Conservation (phyloP, 2,797 vertebrate genomes). For the Tenualosa thibaudeaui region DNA sequence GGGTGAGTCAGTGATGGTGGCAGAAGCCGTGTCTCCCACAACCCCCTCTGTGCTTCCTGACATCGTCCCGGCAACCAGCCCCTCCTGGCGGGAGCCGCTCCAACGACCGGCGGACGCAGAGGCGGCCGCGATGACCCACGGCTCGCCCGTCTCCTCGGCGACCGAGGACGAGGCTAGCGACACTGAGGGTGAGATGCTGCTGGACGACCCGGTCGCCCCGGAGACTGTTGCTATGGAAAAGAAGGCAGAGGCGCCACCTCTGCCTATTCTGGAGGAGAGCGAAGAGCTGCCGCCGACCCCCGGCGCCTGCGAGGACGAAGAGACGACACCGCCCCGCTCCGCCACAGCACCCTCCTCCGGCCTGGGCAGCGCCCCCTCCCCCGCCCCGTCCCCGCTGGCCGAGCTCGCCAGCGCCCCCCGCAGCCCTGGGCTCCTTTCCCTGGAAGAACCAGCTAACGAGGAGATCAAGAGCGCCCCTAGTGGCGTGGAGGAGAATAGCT, state of each 20-base stretch:
- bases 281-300: slow-evolving; percentile 47
- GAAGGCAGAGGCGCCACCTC: slow-evolving; percentile 1
- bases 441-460: slow-evolving; percentile 68
- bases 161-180: slow-evolving; percentile 77
- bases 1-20: not conserved
- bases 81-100: not conserved
- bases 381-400: not conserved
- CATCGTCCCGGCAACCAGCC: slow-evolving; percentile 46
- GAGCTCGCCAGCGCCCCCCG: slow-evolving; percentile 50
- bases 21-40: not conserved
- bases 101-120: not conserved
- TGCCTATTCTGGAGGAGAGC: slow-evolving; percentile 72
- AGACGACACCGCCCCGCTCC: no score
- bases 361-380: not conserved
- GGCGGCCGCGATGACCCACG: not conserved
- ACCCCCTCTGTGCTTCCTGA: slow-evolving; percentile 51
- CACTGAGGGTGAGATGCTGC: slow-evolving; percentile 75
- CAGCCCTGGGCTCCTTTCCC: slow-evolving; percentile 77
- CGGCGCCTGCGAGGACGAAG: not conserved
- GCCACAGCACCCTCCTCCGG: not conserved
- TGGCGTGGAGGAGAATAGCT: not conserved
- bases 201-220: slow-evolving; percentile 41
- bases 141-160: slow-evolving; percentile 69
- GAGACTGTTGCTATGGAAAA: not conserved
- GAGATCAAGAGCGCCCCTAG: slow-evolving; percentile 28